Evolutionary conservation across 2,888 invertebrate species (phyloP).

Genomic region (Coecobrya sp.): DNA sequence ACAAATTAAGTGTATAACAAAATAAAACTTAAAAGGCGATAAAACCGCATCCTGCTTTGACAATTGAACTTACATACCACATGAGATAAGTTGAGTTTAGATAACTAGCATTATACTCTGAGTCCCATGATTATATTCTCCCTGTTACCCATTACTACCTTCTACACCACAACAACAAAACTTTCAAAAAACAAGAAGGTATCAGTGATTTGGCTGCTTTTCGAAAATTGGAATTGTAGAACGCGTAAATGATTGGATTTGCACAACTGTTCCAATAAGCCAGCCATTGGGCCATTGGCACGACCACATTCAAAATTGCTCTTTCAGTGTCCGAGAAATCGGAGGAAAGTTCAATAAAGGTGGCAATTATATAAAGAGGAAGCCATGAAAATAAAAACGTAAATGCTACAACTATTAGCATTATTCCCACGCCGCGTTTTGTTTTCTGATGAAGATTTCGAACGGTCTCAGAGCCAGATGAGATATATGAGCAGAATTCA

Average conservation of each 20-base stretch:
- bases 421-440: slow-evolving; percentile 97
- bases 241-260: slow-evolving; percentile 97
- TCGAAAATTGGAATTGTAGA: slow-evolving; percentile 97
- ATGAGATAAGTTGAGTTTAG: too few relatives aligned
- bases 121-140: too few relatives aligned
- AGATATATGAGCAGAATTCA: slow-evolving; percentile 81
- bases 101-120: too few relatives aligned
- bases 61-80: too few relatives aligned
- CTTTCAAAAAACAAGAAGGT: too few relatives aligned
- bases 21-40: too few relatives aligned
- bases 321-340: slow-evolving; percentile 92
- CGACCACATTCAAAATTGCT: slow-evolving; percentile 92
- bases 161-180: too few relatives aligned
- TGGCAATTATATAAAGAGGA: slow-evolving; percentile 96
- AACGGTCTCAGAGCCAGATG: slow-evolving; percentile 87
- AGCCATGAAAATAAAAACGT: slow-evolving; percentile 97
- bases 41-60: too few relatives aligned
- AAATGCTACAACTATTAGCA: slow-evolving; percentile 97
- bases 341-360: slow-evolving; percentile 92
- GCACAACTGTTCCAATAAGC: slow-evolving; percentile 98
- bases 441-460: slow-evolving; percentile 94
- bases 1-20: too few relatives aligned
- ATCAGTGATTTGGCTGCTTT: slow-evolving; percentile 91
- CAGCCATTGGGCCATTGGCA: slow-evolving; percentile 96
- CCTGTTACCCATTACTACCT: too few relatives aligned